A percentile compares a stretch with the other conserved stretches of the same genome.
phyloP scores from a whole-genome alignment of 1,140 invertebrate genomes.

The Leptinotarsa undecemlineata region DNA sequence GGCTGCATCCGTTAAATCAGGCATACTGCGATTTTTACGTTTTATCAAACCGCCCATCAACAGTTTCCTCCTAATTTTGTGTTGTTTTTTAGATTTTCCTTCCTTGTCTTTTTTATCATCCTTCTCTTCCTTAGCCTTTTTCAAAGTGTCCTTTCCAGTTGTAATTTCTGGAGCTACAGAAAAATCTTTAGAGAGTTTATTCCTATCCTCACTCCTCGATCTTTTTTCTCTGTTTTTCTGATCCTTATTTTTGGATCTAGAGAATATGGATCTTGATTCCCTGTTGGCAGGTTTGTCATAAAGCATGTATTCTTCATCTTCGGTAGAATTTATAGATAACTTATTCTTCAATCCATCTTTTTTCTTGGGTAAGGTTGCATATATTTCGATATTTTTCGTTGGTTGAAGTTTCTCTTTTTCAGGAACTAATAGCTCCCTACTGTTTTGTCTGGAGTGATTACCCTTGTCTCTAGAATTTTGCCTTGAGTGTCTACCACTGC shows the following conservation, averaged over 20 bases:
- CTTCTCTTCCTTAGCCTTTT: constrained; percentile 63
- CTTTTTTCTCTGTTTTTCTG: constrained; percentile 68
- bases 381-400: constrained; percentile 82
- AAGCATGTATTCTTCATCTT: constrained; percentile 71
- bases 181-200: constrained; percentile 72
- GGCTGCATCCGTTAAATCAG: constrained; percentile 78
- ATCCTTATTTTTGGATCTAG: constrained; percentile 71
- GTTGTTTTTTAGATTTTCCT: constrained; percentile 84
- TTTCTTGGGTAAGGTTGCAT: constrained; percentile 89
- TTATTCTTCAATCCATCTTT: constrained; percentile 71
- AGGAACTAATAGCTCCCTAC: constrained; percentile 61
- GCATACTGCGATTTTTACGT: constrained; percentile 88
- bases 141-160: constrained; percentile 59
- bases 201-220: constrained; percentile 80
- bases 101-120: constrained; percentile 65
- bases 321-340: constrained; percentile 63
- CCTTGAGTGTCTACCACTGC: constrained; percentile 65
- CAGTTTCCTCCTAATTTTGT: constrained; percentile 85
- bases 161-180: constrained; percentile 63
- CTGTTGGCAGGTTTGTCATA: constrained; percentile 65
- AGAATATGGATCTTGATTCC: constrained; percentile 67
- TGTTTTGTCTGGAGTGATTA: constrained; percentile 67
- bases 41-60: constrained; percentile 87
- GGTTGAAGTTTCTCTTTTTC: constrained; percentile 59
- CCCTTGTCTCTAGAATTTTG: constrained; percentile 70